A percentile compares a stretch with the other conserved stretches of the same genome.
Conservation (phyloP, 92 coral and sea anemone species). For the Heliopora coerulea region DNA sequence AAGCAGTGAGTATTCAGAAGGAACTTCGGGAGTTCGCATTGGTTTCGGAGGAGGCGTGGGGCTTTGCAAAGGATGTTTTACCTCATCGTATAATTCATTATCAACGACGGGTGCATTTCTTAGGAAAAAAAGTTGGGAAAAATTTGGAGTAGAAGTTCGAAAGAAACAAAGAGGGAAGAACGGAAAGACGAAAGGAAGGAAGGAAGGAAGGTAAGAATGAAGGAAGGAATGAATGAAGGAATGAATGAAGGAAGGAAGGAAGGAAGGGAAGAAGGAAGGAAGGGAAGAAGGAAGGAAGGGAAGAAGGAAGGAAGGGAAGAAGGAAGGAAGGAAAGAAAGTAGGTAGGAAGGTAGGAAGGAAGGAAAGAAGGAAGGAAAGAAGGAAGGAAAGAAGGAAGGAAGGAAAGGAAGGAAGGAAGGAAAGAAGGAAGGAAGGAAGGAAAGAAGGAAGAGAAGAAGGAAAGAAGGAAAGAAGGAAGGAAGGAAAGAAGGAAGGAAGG, state of each 20-base stretch:
- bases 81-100: too few relatives aligned
- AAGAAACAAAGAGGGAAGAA: not conserved
- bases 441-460: not conserved
- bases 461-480: constrained; percentile 6
- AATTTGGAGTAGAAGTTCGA: not conserved
- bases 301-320: not conserved
- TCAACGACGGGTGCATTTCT: not conserved
- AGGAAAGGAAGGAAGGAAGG: not conserved
- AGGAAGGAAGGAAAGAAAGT: not conserved
- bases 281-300: not conserved
- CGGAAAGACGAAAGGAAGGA: not conserved
- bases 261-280: not conserved
- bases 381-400: not conserved
- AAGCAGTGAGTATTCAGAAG: constrained; percentile 1
- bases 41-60: not conserved
- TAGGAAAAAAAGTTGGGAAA: not conserved
- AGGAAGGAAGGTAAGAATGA: not conserved
- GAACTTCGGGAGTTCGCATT: not conserved
- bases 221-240: not conserved
- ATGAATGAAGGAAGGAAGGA: not conserved
- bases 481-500: not conserved
- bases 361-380: not conserved
- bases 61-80: not conserved
- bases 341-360: not conserved
- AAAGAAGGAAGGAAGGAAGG: not conserved